Conservation (phyloP, 2,113 vertebrate species). For the Zosterops pallidus region DNA sequence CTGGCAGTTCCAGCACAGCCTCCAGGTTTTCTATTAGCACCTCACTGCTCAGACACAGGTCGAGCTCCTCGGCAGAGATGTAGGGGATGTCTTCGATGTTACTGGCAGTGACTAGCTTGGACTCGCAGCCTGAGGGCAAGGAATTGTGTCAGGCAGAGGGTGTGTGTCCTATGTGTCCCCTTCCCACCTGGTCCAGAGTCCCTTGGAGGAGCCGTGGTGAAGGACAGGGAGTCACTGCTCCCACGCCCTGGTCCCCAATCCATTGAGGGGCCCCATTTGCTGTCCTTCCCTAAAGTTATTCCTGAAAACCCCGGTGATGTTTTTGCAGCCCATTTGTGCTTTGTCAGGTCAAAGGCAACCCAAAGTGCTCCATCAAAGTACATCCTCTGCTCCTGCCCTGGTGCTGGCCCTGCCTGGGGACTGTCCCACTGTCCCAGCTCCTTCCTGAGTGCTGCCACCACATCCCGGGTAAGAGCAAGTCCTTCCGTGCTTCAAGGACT, state of each 20-base stretch:
- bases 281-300: neutral
- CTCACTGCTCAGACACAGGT: constrained; percentile 39
- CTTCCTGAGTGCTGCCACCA: neutral
- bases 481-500: accelerated
- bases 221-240: neutral
- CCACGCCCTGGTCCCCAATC: accelerated
- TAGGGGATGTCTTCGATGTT: neutral
- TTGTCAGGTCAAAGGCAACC: neutral
- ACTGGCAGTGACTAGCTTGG: neutral
- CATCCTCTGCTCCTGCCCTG: too few relatives aligned
- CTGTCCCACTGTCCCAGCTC: neutral
- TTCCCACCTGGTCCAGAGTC: neutral
- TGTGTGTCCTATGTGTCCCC: neutral
- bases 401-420: neutral
- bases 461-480: neutral
- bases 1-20: neutral
- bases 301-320: neutral
- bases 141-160: accelerated
- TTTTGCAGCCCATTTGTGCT: neutral
- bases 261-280: accelerated
- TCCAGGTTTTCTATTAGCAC: constrained; percentile 51
- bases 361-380: accelerated
- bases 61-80: neutral
- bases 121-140: constrained; percentile 15
- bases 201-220: neutral